A percentile compares a stretch with the other conserved stretches of the same genome.
These are phyloP conservation scores for Perca schrenkii DNA, from an alignment of 2,113 vertebrate species.

Conservation along the genomic window DNA sequence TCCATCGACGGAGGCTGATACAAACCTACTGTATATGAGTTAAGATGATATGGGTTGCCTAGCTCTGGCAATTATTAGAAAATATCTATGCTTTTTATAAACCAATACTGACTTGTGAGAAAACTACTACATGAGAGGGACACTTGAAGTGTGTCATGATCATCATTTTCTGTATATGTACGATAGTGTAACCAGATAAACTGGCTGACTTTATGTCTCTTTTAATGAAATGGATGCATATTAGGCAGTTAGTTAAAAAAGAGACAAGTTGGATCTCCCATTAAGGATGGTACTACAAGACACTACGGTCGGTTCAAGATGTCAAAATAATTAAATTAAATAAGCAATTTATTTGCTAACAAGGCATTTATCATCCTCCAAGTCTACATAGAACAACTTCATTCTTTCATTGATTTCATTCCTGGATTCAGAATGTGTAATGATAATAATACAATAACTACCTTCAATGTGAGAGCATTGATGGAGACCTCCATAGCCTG, in stretches of 20 bases:
- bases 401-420: not conserved
- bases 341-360: too few species aligned
- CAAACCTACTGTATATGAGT: not conserved
- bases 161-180: not conserved
- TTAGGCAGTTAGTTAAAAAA: not conserved
- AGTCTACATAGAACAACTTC: not conserved
- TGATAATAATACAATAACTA: slow-evolving; percentile 40
- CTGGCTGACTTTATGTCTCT: not conserved
- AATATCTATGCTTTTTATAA: not conserved
- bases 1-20: not conserved
- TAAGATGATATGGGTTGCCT: too few species aligned
- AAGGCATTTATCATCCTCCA: not conserved
- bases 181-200: not conserved
- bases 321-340: not conserved
- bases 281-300: not conserved
- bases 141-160: not conserved
- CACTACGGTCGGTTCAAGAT: not conserved
- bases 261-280: not conserved
- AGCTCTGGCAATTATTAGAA: not conserved
- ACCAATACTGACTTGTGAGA: not conserved
- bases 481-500: slow-evolving; percentile 90
- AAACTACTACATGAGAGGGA: not conserved
- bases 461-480: slow-evolving; percentile 92
- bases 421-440: not conserved
- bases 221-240: not conserved